phyloP scores from a whole-genome alignment of 2,113 vertebrate species.

The Calyptomena viridis region DNA sequence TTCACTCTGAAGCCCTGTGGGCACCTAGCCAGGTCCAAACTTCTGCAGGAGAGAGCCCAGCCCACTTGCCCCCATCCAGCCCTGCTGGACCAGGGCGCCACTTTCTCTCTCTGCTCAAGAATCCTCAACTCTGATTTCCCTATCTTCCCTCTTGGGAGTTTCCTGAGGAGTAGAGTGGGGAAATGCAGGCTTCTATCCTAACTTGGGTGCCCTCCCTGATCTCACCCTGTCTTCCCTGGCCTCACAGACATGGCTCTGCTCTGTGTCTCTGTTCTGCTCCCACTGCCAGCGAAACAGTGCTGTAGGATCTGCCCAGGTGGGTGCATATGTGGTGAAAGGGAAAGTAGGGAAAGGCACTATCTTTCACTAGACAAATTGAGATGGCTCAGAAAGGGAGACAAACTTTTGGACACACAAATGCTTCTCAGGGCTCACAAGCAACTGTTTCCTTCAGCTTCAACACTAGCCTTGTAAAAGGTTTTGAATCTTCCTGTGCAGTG shows the following conservation, averaged over 20 bases:
- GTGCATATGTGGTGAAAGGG: rapidly evolving
- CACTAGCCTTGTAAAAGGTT: neutral
- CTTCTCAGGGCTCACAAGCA: neutral
- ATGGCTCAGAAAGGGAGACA: neutral
- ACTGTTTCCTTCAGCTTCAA: neutral
- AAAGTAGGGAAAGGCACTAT: neutral
- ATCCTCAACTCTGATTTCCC: neutral
- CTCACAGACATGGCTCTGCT: rapidly evolving
- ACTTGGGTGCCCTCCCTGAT: neutral
- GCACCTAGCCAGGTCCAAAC: rapidly evolving
- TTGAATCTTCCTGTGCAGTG: neutral
- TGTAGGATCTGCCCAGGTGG: neutral
- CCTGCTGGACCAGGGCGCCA: neutral
- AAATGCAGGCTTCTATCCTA: rapidly evolving
- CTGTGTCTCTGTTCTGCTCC: neutral
- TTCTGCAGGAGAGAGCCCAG: neutral
- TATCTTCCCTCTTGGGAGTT: neutral
- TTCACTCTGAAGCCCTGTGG: rapidly evolving
- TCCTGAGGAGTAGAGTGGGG: neutral
- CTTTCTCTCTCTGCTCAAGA: neutral
- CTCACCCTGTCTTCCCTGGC: neutral
- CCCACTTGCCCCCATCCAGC: neutral
- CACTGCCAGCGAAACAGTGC: rapidly evolving
- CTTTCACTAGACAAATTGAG: neutral
- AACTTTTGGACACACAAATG: neutral